Base-by-base conservation (phyloP, 2,888 invertebrate species). In the Iphiclides podalirius region DNA sequence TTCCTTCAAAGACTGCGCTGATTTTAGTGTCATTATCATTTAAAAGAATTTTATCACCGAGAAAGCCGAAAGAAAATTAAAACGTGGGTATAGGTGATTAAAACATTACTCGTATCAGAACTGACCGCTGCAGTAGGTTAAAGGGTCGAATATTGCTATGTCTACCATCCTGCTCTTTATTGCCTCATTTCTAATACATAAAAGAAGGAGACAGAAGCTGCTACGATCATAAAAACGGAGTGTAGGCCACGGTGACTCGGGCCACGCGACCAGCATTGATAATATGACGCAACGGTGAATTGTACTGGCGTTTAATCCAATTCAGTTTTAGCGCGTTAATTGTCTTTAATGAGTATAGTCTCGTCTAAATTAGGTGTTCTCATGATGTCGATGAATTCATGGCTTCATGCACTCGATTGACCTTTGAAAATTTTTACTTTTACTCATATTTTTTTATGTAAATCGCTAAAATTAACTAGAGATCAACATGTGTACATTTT, bases 231-330 rank as follows among this genome's bases (percentile, higher is more conserved):
- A 23, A 37, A 37, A 39, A 11, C 12, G 13, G 1, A 38, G 6
- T 23, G 17, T 39, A 14, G 39, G 39, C 23, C 39, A 23, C 13
- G 1, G 13, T 26, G 39, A 39, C 23, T 23, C 26, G 13, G 39
- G 20, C 1, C 14, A 26, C 39, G 13, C 23, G 23, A 14, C 26
- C 39, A 7, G 23, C 20, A n/a, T 39, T 12, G 1, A 39, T 26
- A 13, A 39, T 9, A 26, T 39, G 39, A 14, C 39, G 23, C 13
- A 39, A 23, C 39, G 39, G 39, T 39, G 13, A 11, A 39, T 2
- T 23, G 9, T 13, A 8, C 26, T 26, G 8, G 39, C 8, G 4
- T 12, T n/a, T 14, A 12, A 26, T 39, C 26, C 39, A 39, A 12
- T 7, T 20, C 8, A 8, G 1, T 4, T 26, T 26, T 7, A 7